Base-by-base conservation (phyloP, 2,113 vertebrate genomes). In the Muntiacus reevesi region DNA sequence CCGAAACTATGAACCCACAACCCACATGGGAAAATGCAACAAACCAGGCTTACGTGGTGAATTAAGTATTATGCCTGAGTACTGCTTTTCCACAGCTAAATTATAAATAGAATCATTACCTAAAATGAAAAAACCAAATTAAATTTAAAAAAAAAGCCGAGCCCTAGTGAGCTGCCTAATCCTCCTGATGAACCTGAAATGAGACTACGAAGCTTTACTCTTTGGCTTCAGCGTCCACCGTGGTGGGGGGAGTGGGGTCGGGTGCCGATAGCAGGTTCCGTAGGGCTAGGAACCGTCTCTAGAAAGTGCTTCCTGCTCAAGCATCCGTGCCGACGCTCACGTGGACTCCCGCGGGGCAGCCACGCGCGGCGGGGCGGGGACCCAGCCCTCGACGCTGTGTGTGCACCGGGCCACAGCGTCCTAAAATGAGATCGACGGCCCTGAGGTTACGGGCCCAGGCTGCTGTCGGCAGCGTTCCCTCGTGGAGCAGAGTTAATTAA, bases 401-500 rank as follows among this genome's bases (percentile, higher is more conserved):
- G 0, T 2, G 19, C 4, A 30, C 78, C 54, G 1, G 47, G 47
- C 54, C 83, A 8, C 28, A 9, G 47, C 13, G 45, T 50, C 9
- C 45, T 5, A 7, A 27, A n/a, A 54, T 57, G 15, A n/a, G 57
- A 74, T 7, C 11, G 21, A 8, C 62, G 60, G 96, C 93, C 90
- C 87, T 5, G 74, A 36, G 91, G 28, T 19, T 6, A 11, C 1
- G 8, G 50, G 79, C 62, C 36, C 81, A 13, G 54, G 50, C 74
- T 89, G 21, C 57, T 33, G 30, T 40, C 74, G 0, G 30, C 76
- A 2, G 93, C n/a, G 1, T 13, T 89, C 93, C 89, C 93, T 86
- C 6, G 1, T 0, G 25, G 60, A 78, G n/a, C 67, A 95, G 96
- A 93, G 93, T 96, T 97, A 98, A 98, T 98, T 97, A 98, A 97